Base-by-base conservation (phyloP, 2,113 vertebrate genomes). In the Dasypus novemcinctus region DNA sequence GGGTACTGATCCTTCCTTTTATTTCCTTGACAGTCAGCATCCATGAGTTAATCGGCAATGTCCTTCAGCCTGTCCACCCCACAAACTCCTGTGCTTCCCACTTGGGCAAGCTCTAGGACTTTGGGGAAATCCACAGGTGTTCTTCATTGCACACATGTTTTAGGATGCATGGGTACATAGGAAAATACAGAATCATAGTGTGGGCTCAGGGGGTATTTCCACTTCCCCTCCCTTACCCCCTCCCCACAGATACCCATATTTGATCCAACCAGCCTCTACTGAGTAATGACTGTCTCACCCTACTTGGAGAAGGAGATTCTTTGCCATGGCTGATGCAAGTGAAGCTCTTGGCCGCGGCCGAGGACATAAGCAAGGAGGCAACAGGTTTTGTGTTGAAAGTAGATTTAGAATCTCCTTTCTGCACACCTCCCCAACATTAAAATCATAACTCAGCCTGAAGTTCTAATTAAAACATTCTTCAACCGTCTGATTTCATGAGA, bases 401-500 rank as follows among this genome's bases (percentile, higher is more conserved):
- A 57, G 49, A 23, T 75, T 63, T 71, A 31, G 8, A 90, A 13
- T 27, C n/a, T 87, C 43, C 41, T 68, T 46, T 38, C 25, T 11
- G 36, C 1, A 21, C 4, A 2, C 27, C 17, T 90, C 75, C 54
- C 36, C 10, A 3, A 27, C 15, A 68, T 29, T 15, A 57, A 27
- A 87, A 23, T 25, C 23, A 14, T 41, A 84, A 57, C 33, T 83
- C 71, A n/a, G 41, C 15, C 59, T 69, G 64, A 74, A 49, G 25
- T 71, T 76, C 84, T 96, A 69, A 85, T 93, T 87, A 94, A 41
- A n/a, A 72, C 72, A 85, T 18, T 85, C 61, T 59, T 66, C 21
- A 71, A 23, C 33, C 17, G 72, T 43, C 76, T 71, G 87, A 74
- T 74, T 94, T 80, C 43, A 10, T 43, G 36, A 90, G 94, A 41